Evolutionary conservation across 1,140 invertebrate species (phyloP).

Genomic region (Aphidius ervi): DNA sequence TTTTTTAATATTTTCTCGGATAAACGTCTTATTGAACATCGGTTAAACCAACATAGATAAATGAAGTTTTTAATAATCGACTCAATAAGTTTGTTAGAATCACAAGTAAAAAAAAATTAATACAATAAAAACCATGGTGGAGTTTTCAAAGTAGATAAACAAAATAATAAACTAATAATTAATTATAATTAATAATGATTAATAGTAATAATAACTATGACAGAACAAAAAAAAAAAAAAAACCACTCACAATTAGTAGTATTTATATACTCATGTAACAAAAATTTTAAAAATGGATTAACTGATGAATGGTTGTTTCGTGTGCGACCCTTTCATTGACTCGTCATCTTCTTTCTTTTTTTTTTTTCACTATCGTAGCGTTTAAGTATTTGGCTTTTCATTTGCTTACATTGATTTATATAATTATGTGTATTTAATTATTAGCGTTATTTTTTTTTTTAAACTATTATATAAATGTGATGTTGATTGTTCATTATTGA

Average conservation of each 20-base stretch:
- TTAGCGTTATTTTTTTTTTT: constrained; percentile 31
- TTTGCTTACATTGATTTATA: constrained; percentile 45
- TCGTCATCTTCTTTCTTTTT: constrained; percentile 29
- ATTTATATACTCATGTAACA: constrained; percentile 52
- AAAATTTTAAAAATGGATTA: constrained; percentile 31
- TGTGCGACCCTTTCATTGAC: constrained; percentile 4
- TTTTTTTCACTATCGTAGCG: constrained; percentile 34
- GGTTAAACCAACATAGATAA: too few relatives aligned
- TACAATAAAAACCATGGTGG: too few relatives aligned
- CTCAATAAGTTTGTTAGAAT: too few relatives aligned
- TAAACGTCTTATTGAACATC: too few relatives aligned
- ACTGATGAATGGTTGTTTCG: constrained; percentile 17
- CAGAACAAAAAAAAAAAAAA: constrained; percentile 19
- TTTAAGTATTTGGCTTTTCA: constrained; percentile 36
- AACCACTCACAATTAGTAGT: constrained; percentile 39
- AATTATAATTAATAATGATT: too few relatives aligned
- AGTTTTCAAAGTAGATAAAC: too few relatives aligned
- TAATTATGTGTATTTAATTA: constrained; percentile 32
- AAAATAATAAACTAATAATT: too few relatives aligned
- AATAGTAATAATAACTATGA: too few relatives aligned
- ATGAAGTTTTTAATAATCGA: too few relatives aligned
- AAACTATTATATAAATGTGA: constrained; percentile 16
- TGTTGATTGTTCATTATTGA: constrained; percentile 19
- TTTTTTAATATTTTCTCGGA: too few relatives aligned
- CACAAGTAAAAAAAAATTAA: too few relatives aligned